phyloP scores from a whole-genome alignment of 2,888 invertebrate species.

The Trisateles emortualis region DNA sequence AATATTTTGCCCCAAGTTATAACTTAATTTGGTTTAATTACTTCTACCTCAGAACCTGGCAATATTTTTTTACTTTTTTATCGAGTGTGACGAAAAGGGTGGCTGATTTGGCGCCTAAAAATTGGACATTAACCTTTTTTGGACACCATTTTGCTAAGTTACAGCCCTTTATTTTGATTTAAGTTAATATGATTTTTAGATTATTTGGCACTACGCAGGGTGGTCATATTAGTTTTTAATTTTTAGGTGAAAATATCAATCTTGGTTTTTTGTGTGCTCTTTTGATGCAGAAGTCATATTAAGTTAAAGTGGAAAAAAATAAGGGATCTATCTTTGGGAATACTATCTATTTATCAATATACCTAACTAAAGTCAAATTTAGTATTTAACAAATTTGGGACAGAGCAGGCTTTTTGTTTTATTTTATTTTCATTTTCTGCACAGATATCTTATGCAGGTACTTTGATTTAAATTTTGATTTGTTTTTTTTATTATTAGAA shows the following conservation, averaged over 20 bases:
- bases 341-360: too few species aligned
- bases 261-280: too few species aligned
- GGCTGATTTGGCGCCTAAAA: conserved; percentile 72
- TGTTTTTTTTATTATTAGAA: too few species aligned
- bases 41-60: conserved; percentile 54
- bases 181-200: conserved; percentile 52
- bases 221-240: conserved; percentile 31
- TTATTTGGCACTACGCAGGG: conserved; percentile 40
- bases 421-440: too few species aligned
- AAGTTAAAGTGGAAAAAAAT: too few species aligned
- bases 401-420: too few species aligned
- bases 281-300: too few species aligned
- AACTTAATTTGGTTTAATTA: conserved; percentile 74
- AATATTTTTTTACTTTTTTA: conserved; percentile 58
- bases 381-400: too few species aligned
- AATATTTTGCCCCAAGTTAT: conserved; percentile 59
- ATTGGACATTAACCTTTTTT: conserved; percentile 60
- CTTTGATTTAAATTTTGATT: too few species aligned
- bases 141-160: conserved; percentile 56
- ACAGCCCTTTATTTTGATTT: conserved; percentile 59
- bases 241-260: conserved; percentile 2
- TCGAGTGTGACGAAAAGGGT: conserved; percentile 75
- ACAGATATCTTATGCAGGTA: too few species aligned
- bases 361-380: too few species aligned
- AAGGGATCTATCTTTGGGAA: too few species aligned